A percentile compares a stretch with the other conserved stretches of the same genome.
Conservation (phyloP, 2,113 vertebrate species). For the Myocastor coypus region DNA sequence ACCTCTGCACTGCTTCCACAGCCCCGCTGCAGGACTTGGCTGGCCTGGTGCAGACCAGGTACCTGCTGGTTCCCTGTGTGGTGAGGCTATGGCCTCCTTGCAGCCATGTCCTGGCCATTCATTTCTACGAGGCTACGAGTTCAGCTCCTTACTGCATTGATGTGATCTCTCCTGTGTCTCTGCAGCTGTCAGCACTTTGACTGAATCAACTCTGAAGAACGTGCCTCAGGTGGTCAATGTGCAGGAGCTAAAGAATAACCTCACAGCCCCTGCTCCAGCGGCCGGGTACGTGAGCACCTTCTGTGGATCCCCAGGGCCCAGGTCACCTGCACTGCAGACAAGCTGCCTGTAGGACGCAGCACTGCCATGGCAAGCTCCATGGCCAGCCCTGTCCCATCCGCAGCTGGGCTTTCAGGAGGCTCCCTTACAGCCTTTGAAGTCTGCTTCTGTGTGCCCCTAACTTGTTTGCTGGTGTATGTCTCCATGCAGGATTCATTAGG, state of each 20-base stretch:
- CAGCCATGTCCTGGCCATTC: neutral
- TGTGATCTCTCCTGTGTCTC: neutral
- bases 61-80: neutral
- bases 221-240: slow-evolving; percentile 96
- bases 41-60: neutral
- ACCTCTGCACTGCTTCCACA: neutral
- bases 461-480: neutral
- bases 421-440: neutral
- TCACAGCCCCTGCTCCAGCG: slow-evolving; percentile 78
- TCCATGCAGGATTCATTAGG: neutral
- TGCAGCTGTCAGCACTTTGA: slow-evolving; percentile 88
- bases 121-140: neutral
- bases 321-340: neutral
- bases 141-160: neutral
- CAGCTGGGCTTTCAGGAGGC: neutral
- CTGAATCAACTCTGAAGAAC: slow-evolving; percentile 94
- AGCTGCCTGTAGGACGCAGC: slow-evolving; percentile 72
- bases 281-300: slow-evolving; percentile 87
- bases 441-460: neutral
- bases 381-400: neutral
- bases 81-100: neutral
- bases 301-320: accelerated
- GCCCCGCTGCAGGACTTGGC: neutral
- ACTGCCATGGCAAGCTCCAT: neutral
- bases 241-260: slow-evolving; percentile 91